phyloP scores from a whole-genome alignment of 2,888 invertebrate species.

The Cloeon dipterum region DNA sequence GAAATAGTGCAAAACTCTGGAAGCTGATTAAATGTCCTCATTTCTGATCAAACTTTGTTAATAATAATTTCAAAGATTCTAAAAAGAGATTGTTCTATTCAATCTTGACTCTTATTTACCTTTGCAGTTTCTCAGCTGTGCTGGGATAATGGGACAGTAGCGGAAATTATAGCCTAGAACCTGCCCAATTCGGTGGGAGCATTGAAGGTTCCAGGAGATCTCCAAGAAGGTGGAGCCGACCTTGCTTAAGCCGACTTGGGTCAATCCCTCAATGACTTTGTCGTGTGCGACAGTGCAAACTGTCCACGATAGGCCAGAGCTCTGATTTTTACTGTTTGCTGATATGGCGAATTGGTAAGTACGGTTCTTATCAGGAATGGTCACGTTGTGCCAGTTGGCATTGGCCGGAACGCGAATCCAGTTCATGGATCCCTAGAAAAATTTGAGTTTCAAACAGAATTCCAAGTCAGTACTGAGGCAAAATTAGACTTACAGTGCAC shows the following conservation, averaged over 20 bases:
- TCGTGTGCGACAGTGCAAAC: constrained; percentile 38
- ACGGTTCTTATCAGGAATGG: constrained; percentile 29
- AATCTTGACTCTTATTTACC: constrained; percentile 11
- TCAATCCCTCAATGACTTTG: constrained; percentile 13
- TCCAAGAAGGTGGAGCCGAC: constrained; percentile 28
- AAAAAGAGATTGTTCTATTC: too few species aligned
- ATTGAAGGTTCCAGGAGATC: constrained; percentile 54
- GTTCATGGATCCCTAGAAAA: constrained; percentile 29
- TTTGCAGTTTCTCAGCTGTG: constrained; percentile 29
- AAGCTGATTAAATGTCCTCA: too few species aligned
- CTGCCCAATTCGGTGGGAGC: constrained; percentile 43
- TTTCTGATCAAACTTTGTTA: too few species aligned
- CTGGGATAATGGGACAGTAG: constrained; percentile 40
- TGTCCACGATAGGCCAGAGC: constrained; percentile 73
- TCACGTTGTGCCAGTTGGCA: constrained; percentile 27
- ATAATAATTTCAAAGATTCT: too few species aligned
- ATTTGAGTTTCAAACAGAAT: constrained; percentile 4
- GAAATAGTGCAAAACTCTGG: too few species aligned
- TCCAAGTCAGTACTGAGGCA: not conserved
- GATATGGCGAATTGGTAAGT: constrained; percentile 61
- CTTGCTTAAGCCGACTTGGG: constrained; percentile 22
- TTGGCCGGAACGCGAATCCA: constrained; percentile 29
- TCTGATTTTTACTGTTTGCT: constrained; percentile 39
- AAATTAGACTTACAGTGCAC: constrained; percentile 21
- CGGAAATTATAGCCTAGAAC: constrained; percentile 50